phyloP scores from a whole-genome alignment of 1,140 invertebrate genomes.

The Atta colombica region DNA sequence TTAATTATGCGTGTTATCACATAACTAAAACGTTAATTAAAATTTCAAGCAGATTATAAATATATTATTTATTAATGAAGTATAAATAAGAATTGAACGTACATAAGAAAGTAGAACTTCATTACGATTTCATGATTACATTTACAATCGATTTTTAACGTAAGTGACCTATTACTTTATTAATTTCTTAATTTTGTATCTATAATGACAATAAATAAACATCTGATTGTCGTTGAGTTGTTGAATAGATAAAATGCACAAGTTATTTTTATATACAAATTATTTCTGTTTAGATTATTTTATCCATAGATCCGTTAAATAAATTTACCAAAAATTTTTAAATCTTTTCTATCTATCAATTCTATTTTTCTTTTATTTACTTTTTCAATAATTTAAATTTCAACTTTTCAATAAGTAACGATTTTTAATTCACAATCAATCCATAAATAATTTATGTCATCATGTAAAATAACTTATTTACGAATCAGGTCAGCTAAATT shows the following conservation, averaged over 20 bases:
- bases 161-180: not conserved
- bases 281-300: too few species aligned
- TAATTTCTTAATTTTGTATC: not conserved
- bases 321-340: too few species aligned
- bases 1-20: not conserved
- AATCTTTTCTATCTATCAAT: too few species aligned
- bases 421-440: not conserved
- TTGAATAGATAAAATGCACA: not conserved
- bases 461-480: too few species aligned
- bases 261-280: too few species aligned
- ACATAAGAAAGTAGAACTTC: conserved; percentile 11
- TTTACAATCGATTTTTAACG: conserved; percentile 17
- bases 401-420: not conserved
- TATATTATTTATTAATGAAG: conserved; percentile 18
- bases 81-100: not conserved
- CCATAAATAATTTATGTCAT: too few species aligned
- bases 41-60: not conserved
- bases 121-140: not conserved
- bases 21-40: not conserved
- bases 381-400: conserved; percentile 3
- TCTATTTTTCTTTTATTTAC: not conserved
- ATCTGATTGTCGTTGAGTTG: not conserved
- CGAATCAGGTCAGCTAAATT: too few species aligned
- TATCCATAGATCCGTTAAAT: too few species aligned
- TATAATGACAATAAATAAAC: not conserved